Evolutionary conservation across 1,140 invertebrate genomes (phyloP).

Genomic region (Halotydeus destructor): DNA sequence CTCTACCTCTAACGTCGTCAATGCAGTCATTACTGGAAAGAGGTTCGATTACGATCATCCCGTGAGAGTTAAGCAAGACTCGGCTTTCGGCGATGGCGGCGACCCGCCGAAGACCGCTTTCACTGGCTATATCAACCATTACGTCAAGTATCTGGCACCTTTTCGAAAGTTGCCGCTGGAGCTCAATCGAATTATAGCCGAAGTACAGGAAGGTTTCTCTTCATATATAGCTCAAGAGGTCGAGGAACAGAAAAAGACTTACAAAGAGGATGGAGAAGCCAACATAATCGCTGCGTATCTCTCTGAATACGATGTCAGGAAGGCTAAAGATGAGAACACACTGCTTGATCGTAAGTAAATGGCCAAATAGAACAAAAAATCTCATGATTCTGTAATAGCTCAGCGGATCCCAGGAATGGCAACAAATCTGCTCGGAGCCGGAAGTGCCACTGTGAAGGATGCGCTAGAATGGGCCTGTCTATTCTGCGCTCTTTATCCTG

Average conservation of each 20-base stretch:
- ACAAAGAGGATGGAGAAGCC: conserved; percentile 15
- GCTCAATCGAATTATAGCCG: conserved; percentile 29
- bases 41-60: conserved; percentile 31
- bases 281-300: conserved; percentile 33
- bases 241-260: background rate
- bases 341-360: conserved; percentile 30
- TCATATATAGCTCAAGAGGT: background rate
- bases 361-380: conserved; percentile 15
- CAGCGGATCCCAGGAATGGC: background rate
- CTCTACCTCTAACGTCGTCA: conserved; percentile 43
- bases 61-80: conserved; percentile 41
- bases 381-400: no score
- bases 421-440: conserved; percentile 20
- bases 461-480: conserved; percentile 23
- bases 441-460: conserved; percentile 23
- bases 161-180: conserved; percentile 58
- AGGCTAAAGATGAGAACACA: conserved; percentile 16
- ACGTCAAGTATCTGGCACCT: no score
- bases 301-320: conserved; percentile 45
- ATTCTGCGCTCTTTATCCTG: conserved; percentile 22
- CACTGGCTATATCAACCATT: background rate
- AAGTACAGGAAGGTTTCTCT: conserved; percentile 1
- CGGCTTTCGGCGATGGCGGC: no score
- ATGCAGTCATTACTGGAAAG: conserved; percentile 62
- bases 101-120: no score